These are phyloP conservation scores for Phataginus tetradactyla DNA, from an alignment of 2,797 vertebrate species.

Conservation along the genomic window DNA sequence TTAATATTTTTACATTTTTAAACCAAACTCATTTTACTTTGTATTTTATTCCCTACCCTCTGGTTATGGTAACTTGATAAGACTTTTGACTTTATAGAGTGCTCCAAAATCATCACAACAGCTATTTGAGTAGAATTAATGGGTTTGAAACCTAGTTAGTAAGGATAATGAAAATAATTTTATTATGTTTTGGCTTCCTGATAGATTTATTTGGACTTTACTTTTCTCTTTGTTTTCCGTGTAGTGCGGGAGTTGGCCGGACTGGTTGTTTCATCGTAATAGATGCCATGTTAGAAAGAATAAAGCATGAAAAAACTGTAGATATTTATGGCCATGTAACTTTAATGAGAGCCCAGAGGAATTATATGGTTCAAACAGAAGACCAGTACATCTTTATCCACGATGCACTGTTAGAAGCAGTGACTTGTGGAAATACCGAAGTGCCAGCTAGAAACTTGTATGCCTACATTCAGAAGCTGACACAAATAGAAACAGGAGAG, in stretches of 20 bases:
- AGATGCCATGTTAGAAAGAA: constrained; percentile 99
- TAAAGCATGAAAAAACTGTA: constrained; percentile 99
- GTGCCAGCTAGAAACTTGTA: constrained; percentile 99
- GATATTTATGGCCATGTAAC: constrained; percentile 99
- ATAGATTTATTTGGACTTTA: constrained; percentile 58
- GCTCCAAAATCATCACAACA: neutral
- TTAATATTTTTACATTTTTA: constrained; percentile 28
- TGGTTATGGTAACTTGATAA: neutral
- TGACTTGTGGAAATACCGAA: constrained; percentile 99
- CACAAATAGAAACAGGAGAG: constrained; percentile 97
- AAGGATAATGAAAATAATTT: neutral
- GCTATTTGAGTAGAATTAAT: constrained; percentile 7
- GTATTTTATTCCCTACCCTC: neutral
- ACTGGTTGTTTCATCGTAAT: constrained; percentile 99
- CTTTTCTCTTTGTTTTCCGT: constrained; percentile 67
- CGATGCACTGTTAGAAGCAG: constrained; percentile 97
- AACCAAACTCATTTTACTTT: constrained; percentile 22
- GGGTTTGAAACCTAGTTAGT: neutral
- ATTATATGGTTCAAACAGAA: constrained; percentile 99
- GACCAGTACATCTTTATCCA: constrained; percentile 99
- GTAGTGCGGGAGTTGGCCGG: constrained; percentile 96
- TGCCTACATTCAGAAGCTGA: constrained; percentile 99
- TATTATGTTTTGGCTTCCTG: neutral
- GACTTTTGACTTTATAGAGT: neutral
- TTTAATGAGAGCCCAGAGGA: constrained; percentile 98